Conservation (phyloP, 2,888 invertebrate species). For the Dryococelus australis region DNA sequence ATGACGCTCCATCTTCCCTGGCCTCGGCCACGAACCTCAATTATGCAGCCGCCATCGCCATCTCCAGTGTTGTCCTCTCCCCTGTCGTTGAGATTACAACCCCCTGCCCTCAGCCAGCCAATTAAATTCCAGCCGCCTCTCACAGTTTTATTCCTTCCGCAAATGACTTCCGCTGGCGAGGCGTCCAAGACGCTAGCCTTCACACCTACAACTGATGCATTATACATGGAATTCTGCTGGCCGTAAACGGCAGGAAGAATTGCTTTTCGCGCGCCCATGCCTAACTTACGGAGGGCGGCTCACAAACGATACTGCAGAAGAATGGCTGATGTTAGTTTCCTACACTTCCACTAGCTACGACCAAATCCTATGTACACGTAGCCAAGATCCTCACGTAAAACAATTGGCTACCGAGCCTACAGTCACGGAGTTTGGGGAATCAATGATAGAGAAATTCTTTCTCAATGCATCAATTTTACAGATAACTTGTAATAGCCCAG, state of each 20-base stretch:
- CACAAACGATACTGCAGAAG: too few relatives aligned
- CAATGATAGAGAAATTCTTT: too few relatives aligned
- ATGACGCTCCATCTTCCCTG: too few relatives aligned
- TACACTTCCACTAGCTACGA: too few relatives aligned
- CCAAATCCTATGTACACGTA: too few relatives aligned
- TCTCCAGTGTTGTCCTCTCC: neutral
- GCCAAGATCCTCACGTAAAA: too few relatives aligned
- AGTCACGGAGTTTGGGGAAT: too few relatives aligned
- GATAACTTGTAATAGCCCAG: too few relatives aligned
- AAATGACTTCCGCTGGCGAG: neutral
- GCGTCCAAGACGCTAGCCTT: too few relatives aligned
- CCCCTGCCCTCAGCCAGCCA: neutral
- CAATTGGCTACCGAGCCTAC: too few relatives aligned
- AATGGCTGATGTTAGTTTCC: too few relatives aligned
- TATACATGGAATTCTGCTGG: neutral
- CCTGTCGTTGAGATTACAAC: neutral
- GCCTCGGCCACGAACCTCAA: neutral
- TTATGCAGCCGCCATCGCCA: neutral
- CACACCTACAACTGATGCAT: neutral
- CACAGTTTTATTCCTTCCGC: neutral
- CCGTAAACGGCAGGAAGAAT: neutral
- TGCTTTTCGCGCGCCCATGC: neutral
- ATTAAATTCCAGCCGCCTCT: neutral
- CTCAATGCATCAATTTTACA: too few relatives aligned
- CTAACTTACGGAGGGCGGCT: neutral